phyloP scores from a whole-genome alignment of 1,140 invertebrate species.

The Bombus huntii region DNA sequence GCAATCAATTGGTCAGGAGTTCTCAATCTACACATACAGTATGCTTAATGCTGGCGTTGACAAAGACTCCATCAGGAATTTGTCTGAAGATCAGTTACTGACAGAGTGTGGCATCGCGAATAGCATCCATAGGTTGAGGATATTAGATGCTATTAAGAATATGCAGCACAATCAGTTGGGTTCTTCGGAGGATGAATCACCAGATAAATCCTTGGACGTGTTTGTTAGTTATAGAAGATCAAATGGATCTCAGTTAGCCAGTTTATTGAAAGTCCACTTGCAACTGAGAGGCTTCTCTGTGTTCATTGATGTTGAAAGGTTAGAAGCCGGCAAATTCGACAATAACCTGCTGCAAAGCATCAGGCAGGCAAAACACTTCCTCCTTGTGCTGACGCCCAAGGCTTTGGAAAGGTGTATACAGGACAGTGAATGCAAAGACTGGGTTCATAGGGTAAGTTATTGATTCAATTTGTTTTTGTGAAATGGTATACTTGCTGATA shows the following conservation, averaged over 20 bases:
- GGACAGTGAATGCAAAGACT: slow-evolving; percentile 98
- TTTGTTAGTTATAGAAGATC: slow-evolving; percentile 99
- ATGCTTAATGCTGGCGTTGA: slow-evolving; percentile 98
- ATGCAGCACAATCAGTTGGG: slow-evolving; percentile 84
- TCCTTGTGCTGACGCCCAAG: slow-evolving; percentile 97
- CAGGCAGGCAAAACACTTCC: slow-evolving; percentile 97
- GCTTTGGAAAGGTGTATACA: slow-evolving; percentile 96
- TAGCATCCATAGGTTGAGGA: slow-evolving; percentile 95
- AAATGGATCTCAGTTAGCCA: slow-evolving; percentile 98
- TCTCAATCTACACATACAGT: slow-evolving; percentile 97
- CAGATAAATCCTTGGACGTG: slow-evolving; percentile 95
- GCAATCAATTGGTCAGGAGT: slow-evolving; percentile 93
- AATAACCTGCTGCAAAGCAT: slow-evolving; percentile 98
- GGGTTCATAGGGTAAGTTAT: slow-evolving; percentile 96
- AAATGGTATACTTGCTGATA: background rate
- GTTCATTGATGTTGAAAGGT: slow-evolving; percentile 97
- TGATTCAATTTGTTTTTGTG: background rate
- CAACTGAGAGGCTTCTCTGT: slow-evolving; percentile 96
- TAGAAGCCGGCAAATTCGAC: slow-evolving; percentile 99
- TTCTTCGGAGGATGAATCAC: slow-evolving; percentile 88
- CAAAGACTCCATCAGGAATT: slow-evolving; percentile 89
- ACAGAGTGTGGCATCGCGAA: slow-evolving; percentile 96
- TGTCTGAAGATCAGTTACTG: slow-evolving; percentile 95
- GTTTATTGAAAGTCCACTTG: slow-evolving; percentile 95
- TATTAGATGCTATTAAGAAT: slow-evolving; percentile 94